A percentile compares a stretch with the other conserved stretches of the same genome.
Conservation (phyloP, 2,888 invertebrate species). For the Chrysodeixis includens region DNA sequence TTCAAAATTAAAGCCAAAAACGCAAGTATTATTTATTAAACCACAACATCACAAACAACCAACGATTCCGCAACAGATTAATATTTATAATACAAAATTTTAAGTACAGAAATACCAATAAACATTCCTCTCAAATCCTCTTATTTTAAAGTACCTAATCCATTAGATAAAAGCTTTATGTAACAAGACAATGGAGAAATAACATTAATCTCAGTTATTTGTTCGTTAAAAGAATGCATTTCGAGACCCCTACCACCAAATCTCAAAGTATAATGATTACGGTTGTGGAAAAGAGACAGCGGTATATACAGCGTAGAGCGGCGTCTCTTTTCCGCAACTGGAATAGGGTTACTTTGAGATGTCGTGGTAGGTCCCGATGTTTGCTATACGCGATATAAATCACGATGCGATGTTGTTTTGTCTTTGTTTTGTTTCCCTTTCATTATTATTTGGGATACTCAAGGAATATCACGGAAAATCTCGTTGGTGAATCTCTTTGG, state of each 20-base stretch:
- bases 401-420: slow-evolving; percentile 16
- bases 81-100: too few relatives aligned
- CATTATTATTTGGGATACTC: slow-evolving; percentile 5
- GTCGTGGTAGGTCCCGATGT: neutral
- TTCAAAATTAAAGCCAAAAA: too few relatives aligned
- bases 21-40: too few relatives aligned
- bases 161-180: neutral
- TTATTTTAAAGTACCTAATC: neutral
- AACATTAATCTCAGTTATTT: slow-evolving; percentile 40
- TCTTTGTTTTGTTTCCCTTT: neutral
- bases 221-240: slow-evolving; percentile 38
- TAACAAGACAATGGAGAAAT: neutral
- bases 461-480: neutral
- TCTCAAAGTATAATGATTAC: too few relatives aligned
- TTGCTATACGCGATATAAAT: slow-evolving; percentile 34
- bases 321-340: too few relatives aligned
- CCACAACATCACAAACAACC: too few relatives aligned
- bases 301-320: too few relatives aligned
- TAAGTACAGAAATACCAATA: neutral
- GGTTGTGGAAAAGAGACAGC: too few relatives aligned
- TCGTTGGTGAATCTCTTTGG: neutral
- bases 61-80: too few relatives aligned
- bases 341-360: too few relatives aligned
- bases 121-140: neutral
- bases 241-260: slow-evolving; percentile 3